Base-by-base conservation (phyloP, 2,888 invertebrate species). In the Cartodere bifasciata region DNA sequence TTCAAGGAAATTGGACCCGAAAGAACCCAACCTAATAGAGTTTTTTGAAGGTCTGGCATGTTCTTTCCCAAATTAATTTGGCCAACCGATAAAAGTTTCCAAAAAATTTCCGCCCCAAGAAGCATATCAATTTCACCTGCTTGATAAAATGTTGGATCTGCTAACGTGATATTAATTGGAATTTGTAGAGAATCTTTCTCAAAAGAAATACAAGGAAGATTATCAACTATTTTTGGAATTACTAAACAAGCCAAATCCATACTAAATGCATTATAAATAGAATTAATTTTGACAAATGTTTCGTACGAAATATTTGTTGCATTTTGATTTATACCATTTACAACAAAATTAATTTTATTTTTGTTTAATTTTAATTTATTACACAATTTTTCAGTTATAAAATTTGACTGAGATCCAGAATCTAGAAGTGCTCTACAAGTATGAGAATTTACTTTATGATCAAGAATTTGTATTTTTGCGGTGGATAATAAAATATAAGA, bases 41-140 rank as follows among this genome's bases (percentile, higher is more conserved):
- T 28, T 15, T 14, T 15, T 16, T 28, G 13, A 4, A 28, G 16
- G n/a, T 10, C 11, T 28, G 15, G 15, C 9, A 11, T n/a, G 15
- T 28, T 13, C 16, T 15, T 4, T 3, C n/a, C n/a, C n/a, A n/a
- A 4, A 6, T 28, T 28, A n/a, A 16, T 9, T 31, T 34, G 21
- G 10, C 23, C 34, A 6, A 11, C 10, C 6, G 9, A 29, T 21
- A 36, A 22, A n/a, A 36, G 20, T 7, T 28, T 25, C 13, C 20
- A 32, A 36, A 32, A 36, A 10, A 36, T 28, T 15, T 29, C 29
- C 2, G 36, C 32, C 16, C 32, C 36, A 4, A 36, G 13, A 6
- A 36, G 24, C 6, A 33, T 22, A 25, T 36, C 36, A 10, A 36
- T 34, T 10, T 20, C 26, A 16, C 13, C 23, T 9, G 30, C 11